Evolutionary conservation across 1,140 invertebrate species (phyloP).

Genomic region (Temnothorax curvispinosus): DNA sequence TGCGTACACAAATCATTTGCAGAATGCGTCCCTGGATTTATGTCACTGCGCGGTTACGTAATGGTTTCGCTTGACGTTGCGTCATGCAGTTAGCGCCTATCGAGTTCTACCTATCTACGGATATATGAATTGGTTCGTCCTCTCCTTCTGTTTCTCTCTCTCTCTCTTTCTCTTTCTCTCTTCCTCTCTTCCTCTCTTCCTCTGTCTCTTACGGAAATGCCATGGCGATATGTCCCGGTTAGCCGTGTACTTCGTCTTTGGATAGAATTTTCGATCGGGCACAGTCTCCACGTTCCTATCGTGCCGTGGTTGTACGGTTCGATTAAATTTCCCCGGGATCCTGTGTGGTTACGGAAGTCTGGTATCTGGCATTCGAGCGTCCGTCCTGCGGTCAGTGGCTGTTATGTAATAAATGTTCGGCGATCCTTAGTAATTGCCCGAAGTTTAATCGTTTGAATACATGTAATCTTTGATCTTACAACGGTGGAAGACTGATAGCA

Average conservation of each 20-base stretch:
- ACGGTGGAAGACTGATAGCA: background rate
- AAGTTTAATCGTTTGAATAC: slow-evolving; percentile 53
- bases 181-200: background rate
- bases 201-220: slow-evolving; percentile 20
- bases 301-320: slow-evolving; percentile 51
- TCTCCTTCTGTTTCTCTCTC: background rate
- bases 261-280: slow-evolving; percentile 53
- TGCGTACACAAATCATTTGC: slow-evolving; percentile 29
- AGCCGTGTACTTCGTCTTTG: slow-evolving; percentile 43
- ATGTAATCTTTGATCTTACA: slow-evolving; percentile 5
- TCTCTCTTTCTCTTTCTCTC: slow-evolving; percentile 7
- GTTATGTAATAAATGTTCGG: slow-evolving; percentile 61
- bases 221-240: slow-evolving; percentile 44
- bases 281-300: slow-evolving; percentile 56
- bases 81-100: slow-evolving; percentile 40
- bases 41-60: slow-evolving; percentile 24
- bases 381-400: slow-evolving; percentile 57
- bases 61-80: slow-evolving; percentile 42
- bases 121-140: slow-evolving; percentile 31
- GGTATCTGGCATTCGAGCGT: slow-evolving; percentile 56
- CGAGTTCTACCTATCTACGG: slow-evolving; percentile 27
- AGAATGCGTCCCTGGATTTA: slow-evolving; percentile 44
- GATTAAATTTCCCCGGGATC: slow-evolving; percentile 55
- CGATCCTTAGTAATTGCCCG: slow-evolving; percentile 55
- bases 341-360: slow-evolving; percentile 59